Base-by-base conservation (phyloP, 2,888 invertebrate species). In the Plagodis dolabraria region DNA sequence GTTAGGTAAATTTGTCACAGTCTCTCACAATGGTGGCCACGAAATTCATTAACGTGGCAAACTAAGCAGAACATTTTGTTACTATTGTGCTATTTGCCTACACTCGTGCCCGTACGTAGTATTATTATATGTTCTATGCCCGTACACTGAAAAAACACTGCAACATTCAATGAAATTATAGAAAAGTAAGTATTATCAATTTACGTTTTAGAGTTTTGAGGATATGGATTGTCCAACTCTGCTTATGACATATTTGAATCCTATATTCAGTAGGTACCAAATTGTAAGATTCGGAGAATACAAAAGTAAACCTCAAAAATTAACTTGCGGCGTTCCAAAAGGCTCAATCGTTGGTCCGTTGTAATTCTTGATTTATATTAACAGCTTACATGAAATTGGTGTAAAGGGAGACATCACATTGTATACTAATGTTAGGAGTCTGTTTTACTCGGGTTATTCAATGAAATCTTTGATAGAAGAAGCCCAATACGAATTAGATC, bases 341-440 rank as follows among this genome's bases (percentile, higher is more conserved):
- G 60, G 63, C 0, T 57, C 63, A 6, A 52, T 54, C n/a, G 12
- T 60, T 11, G 50, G 53, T 7, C 58, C 58, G 2, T 35, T 56
- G 8, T 35, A 55, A 0, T 63, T 63, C 12, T 38, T 63, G 2
- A 49, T 54, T 43, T 59, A 57, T 40, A 63, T 55, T 7, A 59
- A 57, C n/a, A 52, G 45, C 44, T 50, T 59, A 10, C 44, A 33
- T 10, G n/a, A 57, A 5, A 43, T 62, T 12, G 52, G 47, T 0
- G 42, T 63, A 38, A 33, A 42, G n/a, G 58, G 58, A 42, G 45
- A 63, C 34, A 11, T 63, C 10, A 53, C 58, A 9, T n/a, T 63
- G 5, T 62, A 62, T 44, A 53, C 57, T 6, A 48, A 60, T 12
- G 60, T 55, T 43, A 61, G 51, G 54, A 48, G 58, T 33, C 10